Conservation (phyloP, 2,797 vertebrate genomes). For the Bovichtus diacanthus region DNA sequence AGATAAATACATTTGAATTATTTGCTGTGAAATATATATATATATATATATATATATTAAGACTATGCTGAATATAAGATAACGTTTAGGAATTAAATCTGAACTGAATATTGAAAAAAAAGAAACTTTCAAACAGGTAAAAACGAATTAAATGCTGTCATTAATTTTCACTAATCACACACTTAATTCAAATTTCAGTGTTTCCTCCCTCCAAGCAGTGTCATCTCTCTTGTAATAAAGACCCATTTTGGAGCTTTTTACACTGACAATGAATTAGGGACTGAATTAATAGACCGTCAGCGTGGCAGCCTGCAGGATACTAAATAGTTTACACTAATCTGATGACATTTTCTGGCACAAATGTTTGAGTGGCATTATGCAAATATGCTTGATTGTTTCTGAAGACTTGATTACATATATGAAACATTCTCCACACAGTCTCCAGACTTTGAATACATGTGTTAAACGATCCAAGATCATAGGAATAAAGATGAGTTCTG, state of each 20-base stretch:
- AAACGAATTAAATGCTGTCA: slow-evolving; percentile 1
- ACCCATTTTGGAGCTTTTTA: background rate
- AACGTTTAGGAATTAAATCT: background rate
- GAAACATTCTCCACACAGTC: slow-evolving; percentile 22
- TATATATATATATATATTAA: too few species aligned
- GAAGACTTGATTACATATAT: slow-evolving; percentile 16
- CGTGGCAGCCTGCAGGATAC: slow-evolving; percentile 6
- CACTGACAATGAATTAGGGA: background rate
- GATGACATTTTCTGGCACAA: slow-evolving; percentile 21
- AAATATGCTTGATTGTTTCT: slow-evolving; percentile 31
- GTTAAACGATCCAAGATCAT: slow-evolving; percentile 32
- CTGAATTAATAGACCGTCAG: background rate
- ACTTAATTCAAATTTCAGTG: background rate
- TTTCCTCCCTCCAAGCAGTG: background rate
- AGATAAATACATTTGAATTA: background rate
- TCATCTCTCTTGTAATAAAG: background rate
- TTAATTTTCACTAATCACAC: background rate
- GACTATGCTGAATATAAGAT: background rate
- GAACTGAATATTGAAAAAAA: background rate
- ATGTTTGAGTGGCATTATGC: slow-evolving; percentile 18
- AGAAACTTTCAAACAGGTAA: background rate
- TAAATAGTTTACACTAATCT: slow-evolving; percentile 22
- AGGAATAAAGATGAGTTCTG: slow-evolving; percentile 20
- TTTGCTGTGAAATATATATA: background rate
- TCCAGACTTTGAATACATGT: slow-evolving; percentile 10